phyloP scores from a whole-genome alignment of 2,113 vertebrate genomes.

The Physeter macrocephalus region DNA sequence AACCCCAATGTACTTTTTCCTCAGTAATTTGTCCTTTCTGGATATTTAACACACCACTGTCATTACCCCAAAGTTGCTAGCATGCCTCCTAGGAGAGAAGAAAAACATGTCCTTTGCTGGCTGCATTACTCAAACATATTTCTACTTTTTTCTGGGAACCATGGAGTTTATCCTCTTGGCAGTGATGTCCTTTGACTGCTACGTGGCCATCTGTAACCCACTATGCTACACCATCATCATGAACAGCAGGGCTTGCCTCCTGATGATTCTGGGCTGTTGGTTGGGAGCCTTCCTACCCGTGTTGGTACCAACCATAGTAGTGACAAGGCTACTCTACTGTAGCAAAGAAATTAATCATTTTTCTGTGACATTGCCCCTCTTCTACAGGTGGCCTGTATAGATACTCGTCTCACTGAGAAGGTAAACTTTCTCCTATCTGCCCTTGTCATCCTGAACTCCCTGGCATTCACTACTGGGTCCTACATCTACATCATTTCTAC shows the following conservation, averaged over 20 bases:
- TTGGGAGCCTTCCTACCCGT: conserved; percentile 24
- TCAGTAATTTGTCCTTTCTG: conserved; percentile 41
- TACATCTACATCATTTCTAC: conserved; percentile 47
- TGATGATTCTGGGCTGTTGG: conserved; percentile 38
- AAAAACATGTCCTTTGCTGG: conserved; percentile 51
- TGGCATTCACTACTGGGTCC: conserved; percentile 19
- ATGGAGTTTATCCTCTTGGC: conserved; percentile 45
- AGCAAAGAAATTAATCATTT: conserved; percentile 51
- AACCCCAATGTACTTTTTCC: conserved; percentile 60
- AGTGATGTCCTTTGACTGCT: conserved; percentile 27
- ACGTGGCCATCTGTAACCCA: conserved; percentile 22
- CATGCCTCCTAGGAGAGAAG: conserved; percentile 3
- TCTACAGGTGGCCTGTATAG: not conserved
- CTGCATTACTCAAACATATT: conserved; percentile 45
- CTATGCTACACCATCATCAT: conserved; percentile 17
- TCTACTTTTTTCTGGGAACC: conserved; percentile 56
- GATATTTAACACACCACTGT: conserved; percentile 6
- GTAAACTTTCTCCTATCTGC: conserved; percentile 37
- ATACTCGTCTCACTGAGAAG: not conserved
- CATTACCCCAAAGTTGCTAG: conserved; percentile 42
- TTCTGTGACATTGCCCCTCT: conserved; percentile 55
- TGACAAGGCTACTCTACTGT: conserved; percentile 26
- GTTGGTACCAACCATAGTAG: not conserved
- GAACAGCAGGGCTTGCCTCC: not conserved
- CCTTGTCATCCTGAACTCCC: conserved; percentile 30